A percentile compares a stretch with the other conserved stretches of the same genome.
Evolutionary conservation across 2,113 vertebrate species (phyloP).

Genomic region (Alethe castanea): DNA sequence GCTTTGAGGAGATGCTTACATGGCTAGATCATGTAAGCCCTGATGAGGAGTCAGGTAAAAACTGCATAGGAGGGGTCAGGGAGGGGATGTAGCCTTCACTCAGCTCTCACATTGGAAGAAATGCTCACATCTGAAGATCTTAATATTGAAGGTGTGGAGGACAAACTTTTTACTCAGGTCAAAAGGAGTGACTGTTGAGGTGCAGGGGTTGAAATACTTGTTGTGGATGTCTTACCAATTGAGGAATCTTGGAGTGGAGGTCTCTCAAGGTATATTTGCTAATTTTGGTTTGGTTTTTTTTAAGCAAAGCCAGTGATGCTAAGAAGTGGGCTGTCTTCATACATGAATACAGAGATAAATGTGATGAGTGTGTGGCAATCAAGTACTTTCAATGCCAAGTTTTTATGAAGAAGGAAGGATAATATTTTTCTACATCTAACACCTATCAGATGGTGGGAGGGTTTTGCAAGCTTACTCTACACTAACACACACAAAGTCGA

Average conservation of each 20-base stretch:
- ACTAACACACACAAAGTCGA: neutral
- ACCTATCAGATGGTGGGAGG: neutral
- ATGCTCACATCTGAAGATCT: neutral
- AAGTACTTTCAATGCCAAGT: neutral
- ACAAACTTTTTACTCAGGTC: neutral
- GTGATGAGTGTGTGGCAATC: fast-evolving
- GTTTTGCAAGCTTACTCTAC: neutral
- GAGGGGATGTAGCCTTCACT: neutral
- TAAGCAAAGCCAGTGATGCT: neutral
- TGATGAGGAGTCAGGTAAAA: neutral
- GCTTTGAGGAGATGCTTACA: neutral
- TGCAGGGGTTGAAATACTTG: neutral
- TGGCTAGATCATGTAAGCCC: neutral
- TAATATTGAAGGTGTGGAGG: neutral
- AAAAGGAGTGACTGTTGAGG: neutral
- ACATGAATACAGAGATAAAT: neutral
- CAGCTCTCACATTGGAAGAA: neutral
- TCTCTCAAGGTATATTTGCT: neutral
- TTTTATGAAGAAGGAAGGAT: neutral
- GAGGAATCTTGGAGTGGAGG: neutral
- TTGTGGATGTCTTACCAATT: neutral
- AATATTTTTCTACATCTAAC: neutral
- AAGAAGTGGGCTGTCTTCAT: neutral
- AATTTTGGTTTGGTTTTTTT: neutral
- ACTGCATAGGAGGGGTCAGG: neutral